Evolutionary conservation across 2,888 invertebrate genomes (phyloP).

Genomic region (Volucella zonaria): DNA sequence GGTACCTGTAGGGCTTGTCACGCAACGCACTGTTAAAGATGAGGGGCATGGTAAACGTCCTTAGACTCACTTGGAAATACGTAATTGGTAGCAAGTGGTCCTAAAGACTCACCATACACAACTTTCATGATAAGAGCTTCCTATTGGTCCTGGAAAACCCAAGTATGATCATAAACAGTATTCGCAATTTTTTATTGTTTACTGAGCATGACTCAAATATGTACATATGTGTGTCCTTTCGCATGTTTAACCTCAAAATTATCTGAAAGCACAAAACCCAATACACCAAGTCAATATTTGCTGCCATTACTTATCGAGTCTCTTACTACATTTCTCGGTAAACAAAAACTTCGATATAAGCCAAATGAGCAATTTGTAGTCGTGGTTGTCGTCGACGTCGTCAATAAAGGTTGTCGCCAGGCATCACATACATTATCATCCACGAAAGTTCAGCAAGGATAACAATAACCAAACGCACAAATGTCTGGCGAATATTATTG

Average conservation of each 20-base stretch:
- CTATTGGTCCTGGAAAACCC: too few species aligned
- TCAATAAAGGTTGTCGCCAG: slow-evolving; percentile 21
- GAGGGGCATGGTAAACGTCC: too few species aligned
- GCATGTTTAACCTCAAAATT: slow-evolving; percentile 2
- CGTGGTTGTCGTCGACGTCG: slow-evolving; percentile 38
- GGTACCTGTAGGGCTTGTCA: too few species aligned
- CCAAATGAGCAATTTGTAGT: slow-evolving; percentile 65
- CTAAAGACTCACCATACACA: too few species aligned
- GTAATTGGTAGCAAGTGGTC: too few species aligned
- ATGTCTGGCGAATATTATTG: slow-evolving; percentile 33
- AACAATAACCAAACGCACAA: slow-evolving; percentile 23
- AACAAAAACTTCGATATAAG: slow-evolving; percentile 66
- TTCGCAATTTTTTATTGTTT: too few species aligned
- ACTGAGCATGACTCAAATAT: too few species aligned
- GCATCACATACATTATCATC: slow-evolving; percentile 40
- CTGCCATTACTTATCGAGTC: slow-evolving; percentile 55
- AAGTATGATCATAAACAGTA: too few species aligned
- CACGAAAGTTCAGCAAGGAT: slow-evolving; percentile 34
- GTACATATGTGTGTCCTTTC: neutral
- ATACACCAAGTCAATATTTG: slow-evolving; percentile 51
- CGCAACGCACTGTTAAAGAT: too few species aligned
- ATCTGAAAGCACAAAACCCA: slow-evolving; percentile 7
- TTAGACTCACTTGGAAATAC: too few species aligned
- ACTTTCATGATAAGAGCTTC: too few species aligned
- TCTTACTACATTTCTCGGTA: slow-evolving; percentile 54